Conservation (phyloP, 2,797 vertebrate species). For the Syngnathus acus region DNA sequence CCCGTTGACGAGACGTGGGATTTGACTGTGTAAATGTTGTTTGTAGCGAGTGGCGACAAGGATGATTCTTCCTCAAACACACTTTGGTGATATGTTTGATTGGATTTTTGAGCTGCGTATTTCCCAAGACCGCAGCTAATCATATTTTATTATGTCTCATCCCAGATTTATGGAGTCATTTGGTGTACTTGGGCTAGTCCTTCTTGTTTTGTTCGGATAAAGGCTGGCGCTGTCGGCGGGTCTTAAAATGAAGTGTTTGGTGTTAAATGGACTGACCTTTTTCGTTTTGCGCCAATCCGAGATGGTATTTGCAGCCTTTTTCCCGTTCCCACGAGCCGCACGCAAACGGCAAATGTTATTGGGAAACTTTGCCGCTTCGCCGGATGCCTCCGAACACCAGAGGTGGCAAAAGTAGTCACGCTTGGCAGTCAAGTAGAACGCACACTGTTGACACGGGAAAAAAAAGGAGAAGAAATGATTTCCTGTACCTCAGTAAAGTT, state of each 20-base stretch:
- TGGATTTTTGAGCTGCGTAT: constrained; percentile 63
- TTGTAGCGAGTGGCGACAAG: constrained; percentile 59
- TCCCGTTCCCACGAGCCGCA: background rate
- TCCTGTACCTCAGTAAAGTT: too few relatives aligned
- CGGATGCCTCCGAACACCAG: background rate
- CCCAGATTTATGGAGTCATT: constrained; percentile 58
- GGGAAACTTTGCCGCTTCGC: background rate
- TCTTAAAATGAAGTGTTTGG: constrained; percentile 36
- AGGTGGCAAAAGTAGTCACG: background rate
- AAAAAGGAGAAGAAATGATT: background rate
- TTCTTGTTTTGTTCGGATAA: constrained; percentile 49
- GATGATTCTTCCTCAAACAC: constrained; percentile 67
- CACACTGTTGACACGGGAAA: background rate
- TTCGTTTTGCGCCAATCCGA: constrained; percentile 18
- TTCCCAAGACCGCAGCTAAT: constrained; percentile 68
- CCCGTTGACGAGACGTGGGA: constrained; percentile 62
- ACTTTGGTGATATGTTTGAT: constrained; percentile 68
- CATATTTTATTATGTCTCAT: constrained; percentile 60
- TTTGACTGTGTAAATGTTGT: constrained; percentile 73
- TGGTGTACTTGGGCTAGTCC: constrained; percentile 38
- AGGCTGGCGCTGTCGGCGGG: constrained; percentile 34
- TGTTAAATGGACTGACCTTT: constrained; percentile 40
- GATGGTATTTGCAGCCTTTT: constrained; percentile 28
- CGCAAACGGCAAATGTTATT: background rate
- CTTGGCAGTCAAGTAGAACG: background rate